Base-by-base conservation (phyloP, 1,140 invertebrate species). In the Dinoponera quadriceps region DNA sequence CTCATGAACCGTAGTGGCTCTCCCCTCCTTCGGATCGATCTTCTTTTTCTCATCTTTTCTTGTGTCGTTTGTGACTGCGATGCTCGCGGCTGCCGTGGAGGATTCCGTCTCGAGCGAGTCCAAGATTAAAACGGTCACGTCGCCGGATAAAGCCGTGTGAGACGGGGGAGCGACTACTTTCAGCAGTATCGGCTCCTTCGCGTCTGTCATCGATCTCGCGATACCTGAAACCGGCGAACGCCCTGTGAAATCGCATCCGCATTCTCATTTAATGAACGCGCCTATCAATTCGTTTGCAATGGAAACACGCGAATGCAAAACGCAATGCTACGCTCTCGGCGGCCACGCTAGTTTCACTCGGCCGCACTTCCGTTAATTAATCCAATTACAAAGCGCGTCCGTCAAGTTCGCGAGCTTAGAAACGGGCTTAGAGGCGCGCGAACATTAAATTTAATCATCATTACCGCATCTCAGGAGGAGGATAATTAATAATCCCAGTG, bases 91-190 rank as follows among this genome's bases (percentile, higher is more conserved):
- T 55, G 54, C 57, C n/a, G 68, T 83, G 44, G 69, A 84, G n/a
- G 20, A 51, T 51, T 85, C 83, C 68, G 14, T 63, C 78, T 55
- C 82, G 27, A 87, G 85, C 65, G 91, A 88, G 55, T 92, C 91
- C 38, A 92, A 74, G 51, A 96, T 95, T 81, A 94, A 92, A 60
- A 96, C 94, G 69, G 95, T 95, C 22, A 97, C 94, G 87, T 96
- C 96, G 38, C 96, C 96, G 59, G 96, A 96, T 75, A 97, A 92
- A 11, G 96, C 96, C 14, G 95, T 95, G 81, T 96, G 95, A n/a
- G 95, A 95, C 20, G 95, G 86, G 14, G 93, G 91, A 33, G 92
- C 91, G 71, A 93, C 85, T 9, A 94, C 87, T 85, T 90, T 90
- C 16, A 93, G 89, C 16, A 81, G 73, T 16, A 85, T 74, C 49